Evolutionary conservation across 2,113 vertebrate species (phyloP).

Genomic region (Eolophus roseicapilla): DNA sequence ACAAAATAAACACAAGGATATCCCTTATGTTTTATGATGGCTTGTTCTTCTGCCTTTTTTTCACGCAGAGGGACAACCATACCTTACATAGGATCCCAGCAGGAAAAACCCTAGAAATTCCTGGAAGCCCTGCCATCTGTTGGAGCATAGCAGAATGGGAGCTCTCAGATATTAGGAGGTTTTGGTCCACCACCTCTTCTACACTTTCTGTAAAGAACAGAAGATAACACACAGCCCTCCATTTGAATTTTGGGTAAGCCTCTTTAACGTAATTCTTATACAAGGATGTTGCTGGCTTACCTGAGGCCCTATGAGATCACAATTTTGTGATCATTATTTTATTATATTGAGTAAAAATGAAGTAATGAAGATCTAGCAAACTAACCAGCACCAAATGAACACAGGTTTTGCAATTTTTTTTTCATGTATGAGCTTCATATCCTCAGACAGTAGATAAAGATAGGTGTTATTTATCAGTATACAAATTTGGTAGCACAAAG

Average conservation of each 20-base stretch:
- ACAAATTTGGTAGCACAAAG: not conserved
- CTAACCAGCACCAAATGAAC: not conserved
- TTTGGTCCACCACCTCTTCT: slow-evolving; percentile 39
- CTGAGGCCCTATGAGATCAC: slow-evolving; percentile 42
- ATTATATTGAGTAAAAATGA: not conserved
- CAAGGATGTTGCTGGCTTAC: slow-evolving; percentile 60
- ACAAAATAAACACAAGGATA: not conserved
- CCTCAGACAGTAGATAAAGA: not conserved
- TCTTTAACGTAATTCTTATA: slow-evolving; percentile 48
- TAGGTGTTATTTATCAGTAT: not conserved
- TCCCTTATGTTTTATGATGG: slow-evolving; percentile 42
- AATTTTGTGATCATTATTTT: not conserved
- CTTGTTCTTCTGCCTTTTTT: slow-evolving; percentile 64
- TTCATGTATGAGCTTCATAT: not conserved
- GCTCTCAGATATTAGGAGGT: slow-evolving; percentile 33
- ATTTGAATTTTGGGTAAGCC: slow-evolving; percentile 59
- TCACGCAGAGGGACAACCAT: slow-evolving; percentile 57
- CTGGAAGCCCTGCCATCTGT: slow-evolving; percentile 51
- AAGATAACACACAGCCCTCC: slow-evolving; percentile 52
- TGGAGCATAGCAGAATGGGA: slow-evolving; percentile 55
- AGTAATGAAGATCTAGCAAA: not conserved
- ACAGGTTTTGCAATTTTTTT: not conserved
- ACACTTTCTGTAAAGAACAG: slow-evolving; percentile 56
- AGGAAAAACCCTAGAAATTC: slow-evolving; percentile 68
- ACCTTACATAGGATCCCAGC: slow-evolving; percentile 51